These are phyloP conservation scores for Cydia splendana DNA, from an alignment of 1,140 invertebrate species.

Conservation along the genomic window DNA sequence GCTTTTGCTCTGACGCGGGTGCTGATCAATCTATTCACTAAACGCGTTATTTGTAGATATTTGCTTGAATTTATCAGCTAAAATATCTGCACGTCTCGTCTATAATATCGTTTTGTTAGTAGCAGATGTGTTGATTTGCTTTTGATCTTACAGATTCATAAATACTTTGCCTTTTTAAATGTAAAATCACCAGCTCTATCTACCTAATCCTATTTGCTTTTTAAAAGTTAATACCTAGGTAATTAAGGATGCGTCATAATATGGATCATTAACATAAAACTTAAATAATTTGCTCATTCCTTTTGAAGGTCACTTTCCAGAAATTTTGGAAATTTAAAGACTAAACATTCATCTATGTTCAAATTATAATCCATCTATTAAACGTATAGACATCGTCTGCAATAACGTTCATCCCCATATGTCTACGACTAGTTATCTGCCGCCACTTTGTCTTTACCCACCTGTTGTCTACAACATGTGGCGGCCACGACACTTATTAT, in stretches of 20 bases:
- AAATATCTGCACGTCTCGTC: background rate
- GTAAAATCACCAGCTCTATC: too few species aligned
- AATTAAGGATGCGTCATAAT: too few species aligned
- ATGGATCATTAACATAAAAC: too few species aligned
- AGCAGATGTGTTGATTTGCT: too few species aligned
- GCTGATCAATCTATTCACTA: constrained; percentile 9
- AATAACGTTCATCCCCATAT: background rate
- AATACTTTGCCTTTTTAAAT: too few species aligned
- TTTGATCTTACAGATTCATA: too few species aligned
- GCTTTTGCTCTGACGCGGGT: background rate
- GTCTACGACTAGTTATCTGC: background rate
- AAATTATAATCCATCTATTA: background rate
- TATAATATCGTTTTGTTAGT: background rate
- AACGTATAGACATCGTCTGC: background rate
- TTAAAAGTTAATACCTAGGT: too few species aligned
- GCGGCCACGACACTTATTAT: background rate
- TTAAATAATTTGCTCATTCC: too few species aligned
- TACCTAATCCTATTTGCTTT: too few species aligned
- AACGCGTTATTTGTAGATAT: background rate
- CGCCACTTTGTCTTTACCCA: background rate
- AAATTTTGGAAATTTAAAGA: too few species aligned
- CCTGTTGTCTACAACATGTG: constrained; percentile 1
- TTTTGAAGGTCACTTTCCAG: too few species aligned
- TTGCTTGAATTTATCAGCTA: background rate
- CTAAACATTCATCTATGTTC: too few species aligned